phyloP scores from a whole-genome alignment of 2,888 invertebrate genomes.

The Baccha elongata region DNA sequence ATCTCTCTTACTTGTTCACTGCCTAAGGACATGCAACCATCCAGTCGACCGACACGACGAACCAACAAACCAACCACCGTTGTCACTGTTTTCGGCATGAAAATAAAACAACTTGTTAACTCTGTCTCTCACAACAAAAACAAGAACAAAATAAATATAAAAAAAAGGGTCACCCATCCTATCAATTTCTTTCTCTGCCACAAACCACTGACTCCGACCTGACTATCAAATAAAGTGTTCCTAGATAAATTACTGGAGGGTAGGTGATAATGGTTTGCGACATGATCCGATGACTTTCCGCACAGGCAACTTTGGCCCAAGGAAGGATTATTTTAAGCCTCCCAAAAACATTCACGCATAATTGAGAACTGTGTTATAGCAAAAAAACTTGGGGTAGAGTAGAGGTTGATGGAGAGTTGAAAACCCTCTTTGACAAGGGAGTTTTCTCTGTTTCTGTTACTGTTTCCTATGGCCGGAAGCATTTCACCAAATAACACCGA shows the following conservation, averaged over 20 bases:
- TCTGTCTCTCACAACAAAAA: neutral
- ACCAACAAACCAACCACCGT: conserved; percentile 36
- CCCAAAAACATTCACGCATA: conserved; percentile 67
- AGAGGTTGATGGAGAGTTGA: conserved; percentile 10
- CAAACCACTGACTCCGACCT: conserved; percentile 55
- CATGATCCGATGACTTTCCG: conserved; percentile 68
- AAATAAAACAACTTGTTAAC: conserved; percentile 44
- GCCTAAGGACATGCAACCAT: conserved; percentile 28
- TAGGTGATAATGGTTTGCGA: conserved; percentile 72
- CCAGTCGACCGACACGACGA: neutral
- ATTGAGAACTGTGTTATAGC: conserved; percentile 54
- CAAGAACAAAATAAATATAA: neutral
- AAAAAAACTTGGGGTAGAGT: conserved; percentile 8
- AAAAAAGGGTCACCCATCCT: conserved; percentile 38
- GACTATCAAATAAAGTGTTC: conserved; percentile 50
- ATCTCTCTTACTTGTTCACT: conserved; percentile 12
- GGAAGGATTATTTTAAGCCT: conserved; percentile 70
- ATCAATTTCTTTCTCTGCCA: conserved; percentile 36
- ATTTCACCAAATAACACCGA: conserved; percentile 49
- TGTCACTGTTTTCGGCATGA: conserved; percentile 41
- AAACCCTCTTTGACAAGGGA: neutral
- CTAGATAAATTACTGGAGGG: conserved; percentile 69
- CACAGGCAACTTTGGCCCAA: conserved; percentile 42
- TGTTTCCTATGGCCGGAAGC: conserved; percentile 51
- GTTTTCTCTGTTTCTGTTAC: conserved; percentile 4